Base-by-base conservation (phyloP, 2,797 vertebrate species). In the Toxotes lorentzi region DNA sequence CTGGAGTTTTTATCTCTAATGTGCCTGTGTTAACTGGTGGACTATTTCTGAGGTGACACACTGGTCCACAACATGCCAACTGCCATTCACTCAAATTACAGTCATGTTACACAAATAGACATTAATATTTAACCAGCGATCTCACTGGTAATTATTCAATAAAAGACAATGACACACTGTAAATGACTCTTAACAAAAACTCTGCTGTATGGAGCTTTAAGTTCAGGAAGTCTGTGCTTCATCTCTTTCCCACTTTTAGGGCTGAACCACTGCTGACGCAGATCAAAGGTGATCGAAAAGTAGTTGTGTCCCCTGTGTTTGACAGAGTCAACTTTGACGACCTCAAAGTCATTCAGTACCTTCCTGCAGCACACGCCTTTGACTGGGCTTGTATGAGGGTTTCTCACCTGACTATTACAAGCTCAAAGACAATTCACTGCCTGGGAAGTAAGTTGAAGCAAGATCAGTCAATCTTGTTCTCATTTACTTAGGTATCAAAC, bases 221-320 rank as follows among this genome's bases (percentile, higher is more conserved):
- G 17, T 16, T 16, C 7, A 65, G 41, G 14, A 19, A 19, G 1
- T 60, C 9, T 24, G 6, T 16, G 6, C 56, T 34, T 70, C 17
- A 7, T 53, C 2, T 12, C 2, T 63, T 45, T 8, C 14, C 17
- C 0, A 34, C 24, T 7, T 21, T 14, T 47, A 96, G 95, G 95
- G 94, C 90, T 1, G 95, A 96, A 63, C 95, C 96, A 2, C 80
- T 96, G 51, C 86, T 97, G 73, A 90, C 94, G 7, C 80, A 85
- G 59, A 96, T 96, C 72, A 94, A 96, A 88, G 94, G 84, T 9
- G 94, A 96, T 62, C 91, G 79, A 7, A 95, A 91, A 0, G 76
- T 96, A 73, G 93, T 96, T 27, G 57, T 94, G 51, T 94, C 95
- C 0, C 95, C 94, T 0, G 94, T 96, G 67, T 96, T 96, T 83